Evolutionary conservation across 2,113 vertebrate genomes (phyloP), one percentile per base, ranked within the genome.

Genomic region (Chlamydotis undulata): DNA sequence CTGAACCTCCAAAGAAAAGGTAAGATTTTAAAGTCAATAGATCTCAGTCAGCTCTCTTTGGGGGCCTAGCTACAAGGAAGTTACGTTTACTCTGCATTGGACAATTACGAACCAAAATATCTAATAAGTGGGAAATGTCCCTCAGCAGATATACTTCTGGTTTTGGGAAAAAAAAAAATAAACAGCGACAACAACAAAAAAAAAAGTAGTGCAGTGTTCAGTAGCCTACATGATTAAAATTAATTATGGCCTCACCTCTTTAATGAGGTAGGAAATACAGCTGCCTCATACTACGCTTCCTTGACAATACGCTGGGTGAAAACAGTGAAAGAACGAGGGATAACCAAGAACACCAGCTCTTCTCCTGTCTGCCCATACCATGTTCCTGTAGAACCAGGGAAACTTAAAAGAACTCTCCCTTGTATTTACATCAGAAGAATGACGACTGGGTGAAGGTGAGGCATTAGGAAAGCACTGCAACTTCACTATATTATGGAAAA

Each of bases 301-400:
- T 61, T 52, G 13, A 52, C n/a, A 73, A 77, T 0, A 1, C 1
- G 3, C 13, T 71, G 26, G 5, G 15, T 68, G 52, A 13, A 21
- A 47, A 47, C 11, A 35, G 7, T 22, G 14, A 55, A 75, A 89
- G 52, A 52, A 59, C 23, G 87, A 83, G 17, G 18, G 11, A 75
- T 31, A 85, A 50, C 4, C 25, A 81, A 17, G 9, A 80, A 59
- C 4, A 74, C 0, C 6, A 25, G 3, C 13, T 47, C 14, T 69
- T 90, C 67, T 73, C n/a, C 25, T 64, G 5, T 33, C 33, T 84
- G 35, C 1, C 12, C 21, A 53, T 15, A 31, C 10, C 45, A 47
- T n/a, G 70, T 19, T 10, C 12, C 23, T 65, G 13, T 14, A n/a
- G 8, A 88, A 64, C 3, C n/a, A 45, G 3, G 3, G 18, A 77